Percentiles rank a stretch among this genome's conserved stretches.
These are phyloP conservation scores for Muschampia plurimacula DNA, from an alignment of 2,888 invertebrate species.

Conservation along the genomic window DNA sequence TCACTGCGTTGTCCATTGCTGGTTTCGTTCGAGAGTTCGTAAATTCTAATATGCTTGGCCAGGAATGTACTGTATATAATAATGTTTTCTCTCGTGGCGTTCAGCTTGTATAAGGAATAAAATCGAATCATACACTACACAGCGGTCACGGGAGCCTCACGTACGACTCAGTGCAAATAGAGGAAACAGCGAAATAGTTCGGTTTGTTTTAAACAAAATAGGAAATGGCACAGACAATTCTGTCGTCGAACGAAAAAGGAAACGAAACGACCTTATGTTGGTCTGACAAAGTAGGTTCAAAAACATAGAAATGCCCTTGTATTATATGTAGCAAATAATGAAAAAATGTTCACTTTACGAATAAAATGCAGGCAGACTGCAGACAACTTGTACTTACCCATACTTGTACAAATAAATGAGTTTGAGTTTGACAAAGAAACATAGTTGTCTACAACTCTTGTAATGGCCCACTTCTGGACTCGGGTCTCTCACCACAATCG, in stretches of 20 bases:
- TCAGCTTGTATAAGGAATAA: constrained; percentile 20
- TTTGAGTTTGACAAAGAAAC: too few species aligned
- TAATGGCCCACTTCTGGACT: too few species aligned
- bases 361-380: too few species aligned
- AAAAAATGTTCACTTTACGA: too few species aligned
- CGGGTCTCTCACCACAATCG: too few species aligned
- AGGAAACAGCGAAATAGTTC: constrained; percentile 22
- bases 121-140: constrained; percentile 29
- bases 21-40: neutral
- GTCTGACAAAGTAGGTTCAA: neutral
- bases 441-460: too few species aligned
- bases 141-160: constrained; percentile 20
- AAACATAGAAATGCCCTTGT: neutral
- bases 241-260: neutral
- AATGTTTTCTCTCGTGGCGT: constrained; percentile 8
- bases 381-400: too few species aligned
- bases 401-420: too few species aligned
- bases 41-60: neutral
- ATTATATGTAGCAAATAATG: neutral
- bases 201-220: constrained; percentile 8
- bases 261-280: neutral
- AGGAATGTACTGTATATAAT: constrained; percentile 16
- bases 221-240: constrained; percentile 8
- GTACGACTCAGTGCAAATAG: constrained; percentile 29
- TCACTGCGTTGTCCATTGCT: constrained; percentile 25